Base-by-base conservation (phyloP, 2,888 invertebrate species). In the Odiellus spinosus region DNA sequence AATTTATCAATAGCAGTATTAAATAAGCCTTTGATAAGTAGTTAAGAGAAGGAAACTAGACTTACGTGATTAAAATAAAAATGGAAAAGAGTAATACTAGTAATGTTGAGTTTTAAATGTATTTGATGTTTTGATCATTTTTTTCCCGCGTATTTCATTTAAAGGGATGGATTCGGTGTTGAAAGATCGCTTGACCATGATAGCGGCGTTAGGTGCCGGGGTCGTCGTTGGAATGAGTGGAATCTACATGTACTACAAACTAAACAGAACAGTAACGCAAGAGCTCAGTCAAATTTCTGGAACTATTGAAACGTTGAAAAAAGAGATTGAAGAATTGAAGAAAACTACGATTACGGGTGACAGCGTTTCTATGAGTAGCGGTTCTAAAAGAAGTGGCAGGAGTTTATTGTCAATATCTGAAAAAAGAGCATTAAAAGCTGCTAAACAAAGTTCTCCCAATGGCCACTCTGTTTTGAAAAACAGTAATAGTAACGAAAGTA, bases 171-270 rank as follows among this genome's bases (percentile, higher is more conserved):
- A 54, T 40, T 21, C 51, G 8, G 39, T 55, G 8, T 48, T 52
- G 19, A 48, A 43, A 35, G 55, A 56, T 26, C 46, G 49, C 39
- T 35, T 54, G 4, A 47, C 53, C n/a, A 42, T 56, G 10, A 42
- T 61, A 18, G 55, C 57, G 35, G 58, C 59, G 12, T 42, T 61
- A 32, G 59, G 61, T 12, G 57, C 59, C 34, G 59, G 60, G 18
- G 49, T 60, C 21, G 55, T 58, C 26, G 44, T 60, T 17, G 61
- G 62, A 20, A 55, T 55, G 20, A 51, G 58, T 40, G 58, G 60
- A 17, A 56, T 58, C 34, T 56, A 58, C 39, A 42, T 60, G 34
- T 56, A 57, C 50, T 56, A 56, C 38, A 57, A 54, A 47, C 45
- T 58, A 18, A 53, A 55, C 14, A 48, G 49, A 46, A 56, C 49